These are phyloP conservation scores for Dendrolimus kikuchii DNA, from an alignment of 1,140 invertebrate genomes.

Conservation along the genomic window DNA sequence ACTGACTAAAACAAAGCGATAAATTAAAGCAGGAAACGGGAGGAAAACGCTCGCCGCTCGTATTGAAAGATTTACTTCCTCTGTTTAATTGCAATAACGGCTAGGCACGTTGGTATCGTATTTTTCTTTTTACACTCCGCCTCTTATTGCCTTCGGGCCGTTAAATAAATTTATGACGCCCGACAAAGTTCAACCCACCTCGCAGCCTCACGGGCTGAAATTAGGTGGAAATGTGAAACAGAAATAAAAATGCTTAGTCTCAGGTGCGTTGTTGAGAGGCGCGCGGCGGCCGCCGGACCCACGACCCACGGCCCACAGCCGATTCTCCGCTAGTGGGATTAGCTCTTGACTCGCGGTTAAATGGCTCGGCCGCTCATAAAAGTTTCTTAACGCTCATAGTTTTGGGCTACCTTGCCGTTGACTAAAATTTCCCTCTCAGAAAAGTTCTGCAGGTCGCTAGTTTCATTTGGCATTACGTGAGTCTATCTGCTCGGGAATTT, in stretches of 20 bases:
- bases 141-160: slow-evolving; percentile 70
- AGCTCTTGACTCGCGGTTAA: slow-evolving; percentile 59
- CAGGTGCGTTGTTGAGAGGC: slow-evolving; percentile 47
- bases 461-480: slow-evolving; percentile 40
- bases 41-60: slow-evolving; percentile 59
- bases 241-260: slow-evolving; percentile 56
- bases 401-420: slow-evolving; percentile 42
- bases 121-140: slow-evolving; percentile 71
- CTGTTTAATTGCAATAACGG: slow-evolving; percentile 72
- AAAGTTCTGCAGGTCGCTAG: slow-evolving; percentile 42
- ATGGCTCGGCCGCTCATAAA: slow-evolving; percentile 60
- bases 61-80: slow-evolving; percentile 73
- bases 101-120: slow-evolving; percentile 71
- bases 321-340: slow-evolving; percentile 39
- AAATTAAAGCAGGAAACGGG: slow-evolving; percentile 64
- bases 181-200: slow-evolving; percentile 67
- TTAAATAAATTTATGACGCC: slow-evolving; percentile 72
- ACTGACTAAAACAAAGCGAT: slow-evolving; percentile 68
- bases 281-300: slow-evolving; percentile 6
- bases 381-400: slow-evolving; percentile 65
- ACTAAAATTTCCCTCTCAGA: slow-evolving; percentile 44
- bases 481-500: slow-evolving; percentile 40
- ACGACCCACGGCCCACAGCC: not conserved
- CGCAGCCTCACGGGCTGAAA: slow-evolving; percentile 48
- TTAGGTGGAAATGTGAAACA: slow-evolving; percentile 61